Conservation (phyloP, 2,888 invertebrate genomes). For the Oegoconia quadripuncta region DNA sequence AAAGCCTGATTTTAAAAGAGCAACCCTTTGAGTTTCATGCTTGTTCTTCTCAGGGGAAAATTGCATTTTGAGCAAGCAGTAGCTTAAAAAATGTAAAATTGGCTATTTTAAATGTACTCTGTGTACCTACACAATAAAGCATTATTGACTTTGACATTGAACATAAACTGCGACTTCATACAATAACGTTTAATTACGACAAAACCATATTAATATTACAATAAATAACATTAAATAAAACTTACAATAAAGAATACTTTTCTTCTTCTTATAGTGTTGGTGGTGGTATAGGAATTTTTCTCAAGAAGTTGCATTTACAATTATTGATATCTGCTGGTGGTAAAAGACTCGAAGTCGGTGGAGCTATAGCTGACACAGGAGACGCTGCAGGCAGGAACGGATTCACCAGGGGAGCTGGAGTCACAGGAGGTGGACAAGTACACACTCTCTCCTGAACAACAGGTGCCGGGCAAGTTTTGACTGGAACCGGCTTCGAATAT, state of each 20-base stretch:
- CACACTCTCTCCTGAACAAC: neutral
- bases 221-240: constrained; percentile 13
- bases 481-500: too few species aligned
- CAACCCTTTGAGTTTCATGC: too few species aligned
- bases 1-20: too few species aligned
- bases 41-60: too few species aligned
- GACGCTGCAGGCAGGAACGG: constrained; percentile 44
- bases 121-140: too few species aligned
- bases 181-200: neutral
- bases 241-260: too few species aligned
- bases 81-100: too few species aligned
- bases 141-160: too few species aligned
- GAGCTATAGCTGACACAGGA: constrained; percentile 35
- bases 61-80: too few species aligned
- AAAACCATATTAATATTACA: constrained; percentile 7
- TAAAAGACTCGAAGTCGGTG: constrained; percentile 30
- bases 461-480: too few species aligned
- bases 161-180: neutral
- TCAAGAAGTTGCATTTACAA: constrained; percentile 42
- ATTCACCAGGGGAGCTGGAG: constrained; percentile 24
- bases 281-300: constrained; percentile 45
- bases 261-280: constrained; percentile 31
- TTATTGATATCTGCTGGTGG: constrained; percentile 36
- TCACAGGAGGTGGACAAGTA: constrained; percentile 5
- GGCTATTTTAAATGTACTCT: too few species aligned